Evolutionary conservation across 2,888 invertebrate species (phyloP), one percentile per base, ranked within the genome.

Genomic region (Erynnis tages): DNA sequence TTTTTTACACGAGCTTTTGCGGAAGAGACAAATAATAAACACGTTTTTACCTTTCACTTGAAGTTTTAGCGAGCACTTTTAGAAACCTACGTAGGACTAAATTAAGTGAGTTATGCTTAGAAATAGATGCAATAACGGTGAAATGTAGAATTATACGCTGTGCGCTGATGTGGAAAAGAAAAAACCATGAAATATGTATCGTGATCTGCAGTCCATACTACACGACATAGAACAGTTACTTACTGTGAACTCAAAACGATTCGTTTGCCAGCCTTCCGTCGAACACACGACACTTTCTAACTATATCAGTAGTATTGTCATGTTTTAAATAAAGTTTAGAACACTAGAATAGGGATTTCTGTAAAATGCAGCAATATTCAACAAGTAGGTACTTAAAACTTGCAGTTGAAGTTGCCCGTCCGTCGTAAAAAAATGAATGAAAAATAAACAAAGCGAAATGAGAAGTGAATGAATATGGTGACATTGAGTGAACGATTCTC

Each of bases 1-100:
- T 17, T 8, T 19, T 13, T 19, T 14, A 35, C 2, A 21, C 19
- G 13, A 23, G 23, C 1, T 7, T 29, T 29, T 16, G 17, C 40
- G 38, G 40, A 49, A 40, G 30, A 32, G 17, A 40, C 23, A 13
- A 40, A 40, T 30, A 16, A 17, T 29, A 43, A 49, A 49, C 48
- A 29, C 13, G 48, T 48, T 48, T 38, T 40, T 40, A 48, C 48
- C 48, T 48, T 48, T 48, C 48, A 48, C 48, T 40, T 23, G 5
- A 19, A n/a, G 35, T 10, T n/a, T n/a, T 8, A n/a, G 16, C 32
- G 14, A n/a, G n/a, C n/a, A n/a, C n/a, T n/a, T n/a, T n/a, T n/a
- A n/a, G n/a, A n/a, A n/a, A n/a, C n/a, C n/a, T n/a, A n/a, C n/a
- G n/a, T n/a, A n/a, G n/a, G n/a, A n/a, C n/a, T n/a, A n/a, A n/a